Base-by-base conservation (phyloP, 2,888 invertebrate genomes). In the Tetragonula carbonaria region DNA sequence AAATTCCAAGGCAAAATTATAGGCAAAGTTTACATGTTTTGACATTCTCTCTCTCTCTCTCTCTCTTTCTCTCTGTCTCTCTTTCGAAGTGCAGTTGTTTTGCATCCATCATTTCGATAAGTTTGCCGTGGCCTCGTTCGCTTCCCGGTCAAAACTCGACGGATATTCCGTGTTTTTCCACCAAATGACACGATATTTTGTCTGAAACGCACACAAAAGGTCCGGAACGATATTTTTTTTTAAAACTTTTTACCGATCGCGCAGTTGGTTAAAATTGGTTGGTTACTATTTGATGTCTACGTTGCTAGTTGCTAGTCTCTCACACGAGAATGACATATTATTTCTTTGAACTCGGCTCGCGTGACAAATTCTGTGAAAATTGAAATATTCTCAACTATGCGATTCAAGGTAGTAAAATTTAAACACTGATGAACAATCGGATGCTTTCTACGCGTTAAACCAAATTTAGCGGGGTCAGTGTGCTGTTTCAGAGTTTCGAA, bases 81-180 rank as follows among this genome's bases (percentile, higher is more conserved):
- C 11, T 45, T 45, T 28, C 50, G 38, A 59, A 8, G 21, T 71
- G 23, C 82, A 78, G 82, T 87, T 87, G 80, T 70, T 65, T 85
- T 78, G 85, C 76, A 76, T 85, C 55, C 82, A 82, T 87, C 87
- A 82, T 74, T 28, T 78, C 68, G 67, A 72, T 63, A 83, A 83
- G 72, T 80, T 68, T 21, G 53, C 23, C 82, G n/a, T 51, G 70
- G 66, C 53, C 71, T 67, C 57, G 74, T 59, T 23, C 23, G 23
- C 23, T 23, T 55, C 59, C n/a, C 59, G 65, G 74, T 65, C 70
- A 71, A 75, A 80, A 80, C 45, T 33, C 59, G 11, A 51, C 55
- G 57, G 65, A n/a, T 74, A 80, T 74, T 80, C 63, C 8, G 45
- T 51, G 78, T 78, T 57, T 66, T 65, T 45, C 53, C 57, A 38